These are phyloP conservation scores for Onthophagus sagittarius DNA, from an alignment of 2,888 invertebrate species.

Conservation along the genomic window DNA sequence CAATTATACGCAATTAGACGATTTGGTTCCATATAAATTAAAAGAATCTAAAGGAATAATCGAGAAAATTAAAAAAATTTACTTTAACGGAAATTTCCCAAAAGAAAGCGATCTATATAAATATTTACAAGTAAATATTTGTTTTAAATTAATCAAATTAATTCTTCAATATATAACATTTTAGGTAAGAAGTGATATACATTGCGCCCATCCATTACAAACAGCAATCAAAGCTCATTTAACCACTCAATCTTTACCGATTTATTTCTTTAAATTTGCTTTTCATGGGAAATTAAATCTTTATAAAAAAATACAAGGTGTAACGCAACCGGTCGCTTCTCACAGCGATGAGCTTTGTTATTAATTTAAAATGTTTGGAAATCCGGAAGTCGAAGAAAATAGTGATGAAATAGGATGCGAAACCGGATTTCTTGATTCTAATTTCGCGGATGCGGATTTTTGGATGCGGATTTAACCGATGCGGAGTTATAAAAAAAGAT, in stretches of 20 bases:
- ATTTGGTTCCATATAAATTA: conserved; percentile 31
- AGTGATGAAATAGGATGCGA: too few species aligned
- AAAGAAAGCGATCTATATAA: conserved; percentile 29
- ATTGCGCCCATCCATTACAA: conserved; percentile 35
- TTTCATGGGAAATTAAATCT: conserved; percentile 33
- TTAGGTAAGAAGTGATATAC: conserved; percentile 36
- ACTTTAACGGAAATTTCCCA: conserved; percentile 35
- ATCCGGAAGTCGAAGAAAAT: conserved; percentile 29
- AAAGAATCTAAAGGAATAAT: conserved; percentile 33
- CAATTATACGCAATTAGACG: too few species aligned
- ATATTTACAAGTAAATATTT: too few species aligned
- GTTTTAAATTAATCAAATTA: too few species aligned
- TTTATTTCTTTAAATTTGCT: conserved; percentile 39
- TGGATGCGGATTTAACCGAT: too few species aligned
- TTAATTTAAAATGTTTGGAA: conserved; percentile 30
- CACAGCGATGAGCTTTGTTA: conserved; percentile 36
- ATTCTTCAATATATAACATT: too few species aligned
- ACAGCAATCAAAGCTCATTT: conserved; percentile 32
- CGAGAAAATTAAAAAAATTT: conserved; percentile 35
- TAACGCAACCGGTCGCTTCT: conserved; percentile 30
- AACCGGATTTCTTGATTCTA: too few species aligned
- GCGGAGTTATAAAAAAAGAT: too few species aligned
- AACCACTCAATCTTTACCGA: conserved; percentile 32
- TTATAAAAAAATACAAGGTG: conserved; percentile 28
- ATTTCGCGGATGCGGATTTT: too few species aligned